Evolutionary conservation across 1,140 invertebrate species (phyloP).

Genomic region (Pogonus chalceus): DNA sequence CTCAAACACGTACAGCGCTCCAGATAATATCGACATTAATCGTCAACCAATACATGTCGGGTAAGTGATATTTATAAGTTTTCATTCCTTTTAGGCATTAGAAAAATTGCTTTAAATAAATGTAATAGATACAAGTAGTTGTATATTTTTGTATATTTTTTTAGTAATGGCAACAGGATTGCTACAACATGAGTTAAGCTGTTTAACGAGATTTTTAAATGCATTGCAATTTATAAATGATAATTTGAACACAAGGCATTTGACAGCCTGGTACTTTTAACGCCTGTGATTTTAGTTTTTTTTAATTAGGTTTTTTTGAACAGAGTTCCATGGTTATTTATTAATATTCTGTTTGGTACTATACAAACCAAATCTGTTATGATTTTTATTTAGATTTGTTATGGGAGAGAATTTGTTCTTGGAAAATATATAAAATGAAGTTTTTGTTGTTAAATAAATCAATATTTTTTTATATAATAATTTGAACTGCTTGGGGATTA

Average conservation of each 20-base stretch:
- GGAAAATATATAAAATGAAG: too few species aligned
- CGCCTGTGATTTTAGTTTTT: too few species aligned
- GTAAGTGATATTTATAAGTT: constrained; percentile 47
- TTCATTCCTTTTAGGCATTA: constrained; percentile 1
- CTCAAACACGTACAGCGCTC: constrained; percentile 23
- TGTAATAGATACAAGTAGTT: neutral
- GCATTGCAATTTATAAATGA: neutral
- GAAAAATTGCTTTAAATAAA: neutral
- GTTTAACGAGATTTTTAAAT: too few species aligned
- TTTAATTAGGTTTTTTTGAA: neutral
- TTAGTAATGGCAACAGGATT: neutral
- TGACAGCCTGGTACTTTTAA: too few species aligned
- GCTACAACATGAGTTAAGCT: neutral
- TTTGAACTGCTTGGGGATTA: too few species aligned
- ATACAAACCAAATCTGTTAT: neutral
- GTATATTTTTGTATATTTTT: neutral
- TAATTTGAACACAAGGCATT: neutral
- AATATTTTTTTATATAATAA: too few species aligned
- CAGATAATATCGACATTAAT: constrained; percentile 81
- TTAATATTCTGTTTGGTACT: neutral
- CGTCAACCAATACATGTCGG: constrained; percentile 75
- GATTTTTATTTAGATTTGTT: too few species aligned
- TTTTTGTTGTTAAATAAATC: too few species aligned
- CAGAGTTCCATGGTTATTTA: neutral
- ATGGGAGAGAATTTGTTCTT: too few species aligned